Base-by-base conservation (phyloP, 2,888 invertebrate species). In the Carcina quercana region DNA sequence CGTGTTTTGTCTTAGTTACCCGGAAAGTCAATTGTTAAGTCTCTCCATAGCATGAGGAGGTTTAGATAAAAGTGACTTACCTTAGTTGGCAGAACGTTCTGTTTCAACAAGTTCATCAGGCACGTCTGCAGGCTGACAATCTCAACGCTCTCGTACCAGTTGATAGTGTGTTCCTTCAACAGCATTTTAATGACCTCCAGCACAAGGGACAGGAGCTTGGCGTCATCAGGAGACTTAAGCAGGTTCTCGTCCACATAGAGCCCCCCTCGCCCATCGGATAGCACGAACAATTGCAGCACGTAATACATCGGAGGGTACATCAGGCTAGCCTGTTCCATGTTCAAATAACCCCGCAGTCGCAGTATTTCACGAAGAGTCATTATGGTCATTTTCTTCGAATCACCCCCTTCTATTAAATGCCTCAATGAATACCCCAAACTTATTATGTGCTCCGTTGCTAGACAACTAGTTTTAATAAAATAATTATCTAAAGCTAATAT, bases 71-170 rank as follows among this genome's bases (percentile, higher is more conserved):
- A 12, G 12, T 15, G 12, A 30, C 47, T 43, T 35, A 62, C 61
- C 45, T 55, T 53, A 3, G 40, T 38, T n/a, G 54, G 47, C 31
- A 61, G 36, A 15, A 42, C 35, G 32, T 45, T 43, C 25, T 47
- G 48, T 28, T 51, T 55, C 29, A 64, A 33, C 13, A 64, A 43
- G 45, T 61, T 53, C 37, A 61, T 44, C 11, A 61, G 35, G 19
- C 42, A 43, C 22, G 49, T 50, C 41, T 62, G 61, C n/a, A 62
- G 43, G 20, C 47, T 47, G 2, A 58, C 38, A 1, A 64, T 54
- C 32, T 64, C 64, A 3, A 53, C 35, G 25, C 49, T 61, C 26
- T 63, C 59, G 25, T 64, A 55, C 60, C 64, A 62, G 28, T 53
- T 47, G 37, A 64, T 56, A 20, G 53, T 45, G 36, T 64, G 53